phyloP scores from a whole-genome alignment of 2,797 vertebrate species.

The Eidolon dupreanum region DNA sequence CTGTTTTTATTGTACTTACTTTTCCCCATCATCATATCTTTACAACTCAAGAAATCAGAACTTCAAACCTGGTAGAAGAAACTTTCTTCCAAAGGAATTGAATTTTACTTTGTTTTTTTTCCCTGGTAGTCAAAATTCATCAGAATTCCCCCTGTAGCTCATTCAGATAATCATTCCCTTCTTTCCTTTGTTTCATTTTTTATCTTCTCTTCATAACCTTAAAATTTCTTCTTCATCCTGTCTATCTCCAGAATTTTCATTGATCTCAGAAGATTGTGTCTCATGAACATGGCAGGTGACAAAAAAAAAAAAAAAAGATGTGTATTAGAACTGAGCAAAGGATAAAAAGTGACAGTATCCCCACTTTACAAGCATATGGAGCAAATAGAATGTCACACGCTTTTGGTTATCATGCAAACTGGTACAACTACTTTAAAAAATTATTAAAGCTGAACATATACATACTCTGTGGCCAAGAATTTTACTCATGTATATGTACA shows the following conservation, averaged over 20 bases:
- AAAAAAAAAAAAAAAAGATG: not conserved
- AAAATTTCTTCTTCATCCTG: not conserved
- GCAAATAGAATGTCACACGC: not conserved
- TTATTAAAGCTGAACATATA: not conserved
- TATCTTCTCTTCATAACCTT: not conserved
- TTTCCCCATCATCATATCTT: not conserved
- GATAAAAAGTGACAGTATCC: not conserved
- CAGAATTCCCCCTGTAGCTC: not conserved
- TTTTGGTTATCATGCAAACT: not conserved
- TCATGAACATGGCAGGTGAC: not conserved
- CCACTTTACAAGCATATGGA: not conserved
- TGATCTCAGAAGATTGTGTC: not conserved
- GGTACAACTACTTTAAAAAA: not conserved
- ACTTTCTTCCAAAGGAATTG: not conserved
- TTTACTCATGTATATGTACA: not conserved
- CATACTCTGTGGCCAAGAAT: not conserved
- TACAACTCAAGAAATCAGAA: not conserved
- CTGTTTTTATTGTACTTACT: not conserved
- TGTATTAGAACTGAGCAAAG: not conserved
- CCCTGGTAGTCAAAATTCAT: not conserved
- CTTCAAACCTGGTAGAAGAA: not conserved
- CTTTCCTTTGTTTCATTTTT: not conserved
- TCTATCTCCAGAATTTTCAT: not conserved
- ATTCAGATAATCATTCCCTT: not conserved
- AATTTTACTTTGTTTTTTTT: slow-evolving; percentile 40